Evolutionary conservation across 2,113 vertebrate species (phyloP).

Genomic region (Notarius quadriscutis): DNA sequence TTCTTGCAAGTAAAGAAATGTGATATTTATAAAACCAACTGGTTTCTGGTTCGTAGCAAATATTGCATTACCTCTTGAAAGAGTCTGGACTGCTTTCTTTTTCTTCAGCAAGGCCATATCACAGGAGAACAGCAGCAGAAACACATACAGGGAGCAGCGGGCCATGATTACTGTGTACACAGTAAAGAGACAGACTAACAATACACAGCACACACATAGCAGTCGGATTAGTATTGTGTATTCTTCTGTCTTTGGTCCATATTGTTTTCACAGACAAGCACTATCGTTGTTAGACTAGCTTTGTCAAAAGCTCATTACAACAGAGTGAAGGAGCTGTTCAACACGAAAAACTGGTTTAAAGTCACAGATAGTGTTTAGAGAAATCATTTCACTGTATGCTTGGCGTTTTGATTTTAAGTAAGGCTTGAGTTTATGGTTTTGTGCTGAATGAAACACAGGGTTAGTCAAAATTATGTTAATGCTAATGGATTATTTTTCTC

Average conservation of each 20-base stretch:
- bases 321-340: not conserved
- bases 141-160: constrained; percentile 47
- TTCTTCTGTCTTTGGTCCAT: not conserved
- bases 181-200: not conserved
- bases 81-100: constrained; percentile 23
- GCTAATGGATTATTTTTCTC: too few species aligned
- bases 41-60: not conserved
- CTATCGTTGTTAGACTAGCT: constrained; percentile 10
- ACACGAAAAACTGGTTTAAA: constrained; percentile 26
- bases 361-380: not conserved
- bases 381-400: not conserved
- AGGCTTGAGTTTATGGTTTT: not conserved
- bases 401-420: not conserved
- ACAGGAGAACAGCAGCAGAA: constrained; percentile 56
- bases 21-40: not conserved
- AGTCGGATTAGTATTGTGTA: not conserved
- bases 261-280: not conserved
- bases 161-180: constrained; percentile 57
- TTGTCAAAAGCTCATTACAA: not conserved
- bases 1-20: not conserved
- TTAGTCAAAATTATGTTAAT: too few species aligned
- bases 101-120: constrained; percentile 43
- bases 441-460: not conserved
- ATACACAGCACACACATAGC: not conserved
- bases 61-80: constrained; percentile 61